These are phyloP conservation scores for Phrynocephalus versicolor DNA, from an alignment of 2,113 vertebrate genomes.

Conservation along the genomic window DNA sequence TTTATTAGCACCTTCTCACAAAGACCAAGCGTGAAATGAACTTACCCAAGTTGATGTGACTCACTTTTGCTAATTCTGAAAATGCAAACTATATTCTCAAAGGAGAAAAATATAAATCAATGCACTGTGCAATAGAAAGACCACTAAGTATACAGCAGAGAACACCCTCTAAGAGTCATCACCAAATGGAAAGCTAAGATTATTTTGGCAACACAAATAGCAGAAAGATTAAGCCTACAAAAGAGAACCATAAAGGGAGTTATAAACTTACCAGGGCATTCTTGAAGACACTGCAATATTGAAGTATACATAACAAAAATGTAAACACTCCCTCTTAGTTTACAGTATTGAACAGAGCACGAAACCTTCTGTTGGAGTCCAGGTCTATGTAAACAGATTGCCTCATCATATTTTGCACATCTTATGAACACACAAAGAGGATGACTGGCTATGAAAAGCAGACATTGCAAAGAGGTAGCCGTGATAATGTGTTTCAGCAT, in stretches of 20 bases:
- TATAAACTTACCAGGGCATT: accelerated
- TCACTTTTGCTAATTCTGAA: not conserved
- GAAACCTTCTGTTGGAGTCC: not conserved
- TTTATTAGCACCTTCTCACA: not conserved
- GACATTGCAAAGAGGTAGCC: not conserved
- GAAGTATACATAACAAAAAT: accelerated
- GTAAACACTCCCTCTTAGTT: not conserved
- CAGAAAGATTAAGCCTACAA: accelerated
- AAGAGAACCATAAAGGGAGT: accelerated
- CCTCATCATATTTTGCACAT: constrained; percentile 1
- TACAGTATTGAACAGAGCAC: not conserved
- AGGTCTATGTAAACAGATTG: constrained; percentile 10
- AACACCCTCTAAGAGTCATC: too few species aligned
- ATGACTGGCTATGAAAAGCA: not conserved
- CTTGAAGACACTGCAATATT: accelerated
- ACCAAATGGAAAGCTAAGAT: not conserved
- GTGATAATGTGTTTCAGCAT: too few species aligned
- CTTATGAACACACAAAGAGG: not conserved
- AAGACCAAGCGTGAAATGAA: not conserved
- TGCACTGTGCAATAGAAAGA: accelerated
- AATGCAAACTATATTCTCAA: not conserved
- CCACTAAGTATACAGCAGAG: accelerated
- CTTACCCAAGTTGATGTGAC: not conserved
- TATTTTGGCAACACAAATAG: not conserved
- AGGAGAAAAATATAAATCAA: not conserved